Evolutionary conservation across 2,113 vertebrate species (phyloP).

Genomic region (Pycnonotus jocosus): DNA sequence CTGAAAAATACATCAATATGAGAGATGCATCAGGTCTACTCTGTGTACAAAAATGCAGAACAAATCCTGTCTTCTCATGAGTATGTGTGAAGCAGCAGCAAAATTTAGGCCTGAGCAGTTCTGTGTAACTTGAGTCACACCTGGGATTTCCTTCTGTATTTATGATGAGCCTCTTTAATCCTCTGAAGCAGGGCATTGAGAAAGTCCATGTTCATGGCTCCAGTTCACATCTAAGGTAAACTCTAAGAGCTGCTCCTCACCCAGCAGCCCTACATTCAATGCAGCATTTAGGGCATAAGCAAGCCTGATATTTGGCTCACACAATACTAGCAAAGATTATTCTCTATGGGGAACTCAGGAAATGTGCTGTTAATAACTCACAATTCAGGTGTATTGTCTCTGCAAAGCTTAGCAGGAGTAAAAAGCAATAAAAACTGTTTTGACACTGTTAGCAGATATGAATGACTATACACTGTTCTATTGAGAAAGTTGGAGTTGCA

Average conservation of each 20-base stretch:
- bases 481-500: background rate
- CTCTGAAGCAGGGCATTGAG: background rate
- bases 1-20: background rate
- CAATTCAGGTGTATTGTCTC: background rate
- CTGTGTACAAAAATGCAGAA: background rate
- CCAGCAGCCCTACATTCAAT: background rate
- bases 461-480: background rate
- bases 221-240: background rate
- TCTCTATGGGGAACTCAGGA: background rate
- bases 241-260: background rate
- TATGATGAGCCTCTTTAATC: background rate
- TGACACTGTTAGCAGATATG: background rate
- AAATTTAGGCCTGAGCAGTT: background rate
- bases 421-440: conserved; percentile 9
- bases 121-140: background rate
- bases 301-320: background rate
- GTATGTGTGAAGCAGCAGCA: background rate
- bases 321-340: background rate
- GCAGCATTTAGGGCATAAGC: background rate
- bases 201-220: background rate
- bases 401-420: background rate
- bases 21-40: background rate
- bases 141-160: background rate
- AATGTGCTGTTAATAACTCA: background rate
- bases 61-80: background rate